A percentile compares a stretch with the other conserved stretches of the same genome.
These are phyloP conservation scores for Etheostoma perlongum DNA, from an alignment of 2,797 vertebrate species.

Conservation along the genomic window DNA sequence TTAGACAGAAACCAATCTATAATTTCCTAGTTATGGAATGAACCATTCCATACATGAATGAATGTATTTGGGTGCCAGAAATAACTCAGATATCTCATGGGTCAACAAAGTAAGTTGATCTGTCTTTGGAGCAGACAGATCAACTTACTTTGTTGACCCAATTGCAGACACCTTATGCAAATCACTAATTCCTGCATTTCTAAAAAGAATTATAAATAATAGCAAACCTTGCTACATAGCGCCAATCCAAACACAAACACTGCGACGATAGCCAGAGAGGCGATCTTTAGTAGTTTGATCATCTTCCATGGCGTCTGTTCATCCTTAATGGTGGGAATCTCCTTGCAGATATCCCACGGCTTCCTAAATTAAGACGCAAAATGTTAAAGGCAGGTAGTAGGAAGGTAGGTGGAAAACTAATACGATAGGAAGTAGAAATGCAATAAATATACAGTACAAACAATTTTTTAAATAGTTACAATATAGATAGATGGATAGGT, in stretches of 20 bases:
- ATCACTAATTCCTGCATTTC: neutral
- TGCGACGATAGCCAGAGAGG: slow-evolving; percentile 27
- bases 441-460: no score
- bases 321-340: slow-evolving; percentile 67
- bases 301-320: slow-evolving; percentile 74
- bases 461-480: no score
- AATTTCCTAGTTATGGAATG: neutral
- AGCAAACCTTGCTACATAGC: slow-evolving; percentile 79
- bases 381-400: neutral
- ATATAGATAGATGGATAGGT: neutral
- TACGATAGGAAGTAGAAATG: neutral
- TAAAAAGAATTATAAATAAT: neutral
- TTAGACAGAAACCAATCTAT: neutral
- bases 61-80: neutral
- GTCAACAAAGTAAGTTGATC: no score
- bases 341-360: slow-evolving; percentile 70
- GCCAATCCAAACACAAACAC: slow-evolving; percentile 74
- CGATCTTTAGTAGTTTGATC: slow-evolving; percentile 56
- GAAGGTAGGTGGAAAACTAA: no score
- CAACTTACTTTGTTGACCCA: no score
- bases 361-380: slow-evolving; percentile 31
- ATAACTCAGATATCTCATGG: no score
- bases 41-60: neutral
- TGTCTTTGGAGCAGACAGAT: no score
- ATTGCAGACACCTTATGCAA: no score